A percentile compares a stretch with the other conserved stretches of the same genome.
Evolutionary conservation across 2,113 vertebrate species (phyloP).

Genomic region (Steatornis caripensis): DNA sequence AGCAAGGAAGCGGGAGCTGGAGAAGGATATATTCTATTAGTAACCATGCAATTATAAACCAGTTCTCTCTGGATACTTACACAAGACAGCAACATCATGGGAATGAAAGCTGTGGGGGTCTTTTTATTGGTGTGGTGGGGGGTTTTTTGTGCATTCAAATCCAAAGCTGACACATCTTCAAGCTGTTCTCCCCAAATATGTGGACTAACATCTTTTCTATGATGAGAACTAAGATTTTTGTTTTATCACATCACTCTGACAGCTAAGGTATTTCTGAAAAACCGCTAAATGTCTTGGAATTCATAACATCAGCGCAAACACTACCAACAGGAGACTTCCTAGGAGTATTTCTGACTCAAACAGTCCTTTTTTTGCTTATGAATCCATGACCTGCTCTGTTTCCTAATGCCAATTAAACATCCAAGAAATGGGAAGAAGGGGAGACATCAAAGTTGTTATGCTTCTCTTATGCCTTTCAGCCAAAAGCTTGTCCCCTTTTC

Average conservation of each 20-base stretch:
- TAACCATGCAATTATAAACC: neutral
- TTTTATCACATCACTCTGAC: neutral
- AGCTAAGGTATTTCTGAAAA: neutral
- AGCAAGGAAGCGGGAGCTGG: neutral
- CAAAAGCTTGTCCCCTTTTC: constrained; percentile 38
- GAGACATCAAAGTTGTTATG: neutral
- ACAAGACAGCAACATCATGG: neutral
- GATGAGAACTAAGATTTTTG: neutral
- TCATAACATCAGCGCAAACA: neutral
- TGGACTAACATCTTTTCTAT: neutral
- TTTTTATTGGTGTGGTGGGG: neutral
- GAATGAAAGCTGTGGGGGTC: neutral
- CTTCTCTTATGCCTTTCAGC: constrained; percentile 32
- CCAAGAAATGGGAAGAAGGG: neutral
- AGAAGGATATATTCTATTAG: neutral
- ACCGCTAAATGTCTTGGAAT: neutral
- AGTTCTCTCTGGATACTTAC: neutral
- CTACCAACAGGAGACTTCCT: neutral
- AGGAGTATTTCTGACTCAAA: constrained; percentile 14
- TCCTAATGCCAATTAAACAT: constrained; percentile 32
- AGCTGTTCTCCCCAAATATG: neutral
- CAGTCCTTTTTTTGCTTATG: constrained; percentile 1
- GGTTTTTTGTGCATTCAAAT: neutral
- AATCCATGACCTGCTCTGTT: constrained; percentile 23
- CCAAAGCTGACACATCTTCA: neutral